A percentile compares a stretch with the other conserved stretches of the same genome.
These are phyloP conservation scores for Alethe diademata DNA, from an alignment of 2,113 vertebrate species.

Conservation along the genomic window DNA sequence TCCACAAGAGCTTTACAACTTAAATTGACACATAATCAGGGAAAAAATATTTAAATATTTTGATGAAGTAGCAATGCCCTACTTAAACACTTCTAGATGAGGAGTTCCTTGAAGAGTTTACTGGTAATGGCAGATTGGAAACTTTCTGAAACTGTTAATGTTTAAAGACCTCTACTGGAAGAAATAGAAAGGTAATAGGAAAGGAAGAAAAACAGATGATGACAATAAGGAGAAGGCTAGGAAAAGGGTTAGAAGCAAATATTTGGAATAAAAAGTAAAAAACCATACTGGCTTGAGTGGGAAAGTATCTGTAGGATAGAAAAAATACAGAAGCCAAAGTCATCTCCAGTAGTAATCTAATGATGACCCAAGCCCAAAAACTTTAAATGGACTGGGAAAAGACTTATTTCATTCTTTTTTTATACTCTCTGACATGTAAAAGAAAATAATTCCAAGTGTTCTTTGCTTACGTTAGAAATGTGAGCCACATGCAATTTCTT, in stretches of 20 bases:
- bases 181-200: not conserved
- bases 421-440: not conserved
- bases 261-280: not conserved
- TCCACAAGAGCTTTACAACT: constrained; percentile 9
- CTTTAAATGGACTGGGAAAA: not conserved
- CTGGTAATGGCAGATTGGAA: constrained; percentile 10
- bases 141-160: constrained; percentile 40
- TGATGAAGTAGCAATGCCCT: constrained; percentile 26
- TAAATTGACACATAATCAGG: constrained; percentile 27
- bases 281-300: not conserved
- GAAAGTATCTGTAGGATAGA: not conserved
- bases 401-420: not conserved
- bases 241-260: not conserved
- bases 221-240: not conserved
- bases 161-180: not conserved
- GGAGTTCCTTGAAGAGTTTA: constrained; percentile 15
- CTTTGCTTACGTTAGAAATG: not conserved
- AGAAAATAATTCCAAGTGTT: not conserved
- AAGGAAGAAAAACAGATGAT: not conserved
- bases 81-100: not conserved
- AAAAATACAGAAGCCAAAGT: not conserved
- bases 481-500: not conserved
- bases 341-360: not conserved
- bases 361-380: not conserved
- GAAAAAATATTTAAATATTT: constrained; percentile 32